Evolutionary conservation across 2,888 invertebrate species (phyloP).

Genomic region (Lapara coniferarum): DNA sequence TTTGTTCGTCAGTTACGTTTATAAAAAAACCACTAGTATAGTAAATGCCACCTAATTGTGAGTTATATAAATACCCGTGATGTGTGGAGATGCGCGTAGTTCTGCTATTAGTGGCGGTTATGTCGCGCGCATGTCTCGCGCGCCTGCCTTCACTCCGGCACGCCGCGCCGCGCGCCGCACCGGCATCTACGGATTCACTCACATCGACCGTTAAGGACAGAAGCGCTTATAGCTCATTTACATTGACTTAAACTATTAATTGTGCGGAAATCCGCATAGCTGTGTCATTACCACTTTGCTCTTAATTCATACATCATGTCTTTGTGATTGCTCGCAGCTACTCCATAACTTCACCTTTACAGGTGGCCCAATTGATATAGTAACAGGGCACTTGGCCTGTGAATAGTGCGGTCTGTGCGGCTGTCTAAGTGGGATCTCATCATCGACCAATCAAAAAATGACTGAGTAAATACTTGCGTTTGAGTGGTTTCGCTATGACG

Average conservation of each 20-base stretch:
- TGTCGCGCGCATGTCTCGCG: conserved; percentile 1
- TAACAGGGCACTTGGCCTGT: no score
- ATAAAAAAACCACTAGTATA: no score
- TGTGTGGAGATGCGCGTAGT: background rate
- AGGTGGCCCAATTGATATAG: no score
- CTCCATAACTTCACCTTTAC: no score
- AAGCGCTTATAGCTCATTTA: background rate
- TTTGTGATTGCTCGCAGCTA: background rate
- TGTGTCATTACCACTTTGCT: background rate
- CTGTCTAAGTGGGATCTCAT: no score
- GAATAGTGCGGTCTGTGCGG: no score
- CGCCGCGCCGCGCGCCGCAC: no score
- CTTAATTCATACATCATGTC: background rate
- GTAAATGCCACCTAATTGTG: no score
- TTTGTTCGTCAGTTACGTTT: no score
- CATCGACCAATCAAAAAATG: no score
- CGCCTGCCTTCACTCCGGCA: conserved; percentile 16
- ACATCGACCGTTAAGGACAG: background rate
- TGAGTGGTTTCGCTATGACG: no score
- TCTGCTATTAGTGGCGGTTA: background rate
- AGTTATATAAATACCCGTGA: background rate
- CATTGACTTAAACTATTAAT: background rate
- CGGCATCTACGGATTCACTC: conserved; percentile 7
- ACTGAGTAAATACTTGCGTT: no score
- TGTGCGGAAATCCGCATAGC: conserved; percentile 11